phyloP scores from a whole-genome alignment of 2,113 vertebrate genomes.

The Carassius auratus region DNA sequence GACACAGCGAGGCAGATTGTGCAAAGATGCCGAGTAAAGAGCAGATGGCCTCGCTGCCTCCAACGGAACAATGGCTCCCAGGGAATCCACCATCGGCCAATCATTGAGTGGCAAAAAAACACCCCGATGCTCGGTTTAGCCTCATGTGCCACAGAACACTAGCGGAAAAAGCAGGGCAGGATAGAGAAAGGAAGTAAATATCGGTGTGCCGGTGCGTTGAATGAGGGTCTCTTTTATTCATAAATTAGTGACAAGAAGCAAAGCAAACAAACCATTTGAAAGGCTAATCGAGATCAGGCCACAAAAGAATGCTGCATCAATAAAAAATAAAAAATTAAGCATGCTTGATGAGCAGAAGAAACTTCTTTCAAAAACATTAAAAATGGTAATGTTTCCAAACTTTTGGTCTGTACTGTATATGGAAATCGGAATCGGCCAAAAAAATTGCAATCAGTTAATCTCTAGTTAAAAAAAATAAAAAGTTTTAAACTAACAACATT shows the following conservation, averaged over 20 bases:
- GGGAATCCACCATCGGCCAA: conserved; percentile 43
- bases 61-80: conserved; percentile 45
- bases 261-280: not conserved
- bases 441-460: too few species aligned
- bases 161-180: conserved; percentile 16
- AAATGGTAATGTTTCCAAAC: too few species aligned
- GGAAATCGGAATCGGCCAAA: too few species aligned
- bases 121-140: conserved; percentile 36
- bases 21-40: conserved; percentile 33
- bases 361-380: too few species aligned
- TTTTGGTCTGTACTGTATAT: too few species aligned
- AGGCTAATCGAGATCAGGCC: not conserved
- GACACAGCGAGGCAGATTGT: conserved; percentile 34
- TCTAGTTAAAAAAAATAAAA: too few species aligned
- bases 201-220: not conserved
- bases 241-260: not conserved
- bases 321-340: too few species aligned
- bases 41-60: conserved; percentile 54
- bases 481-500: too few species aligned
- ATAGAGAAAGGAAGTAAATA: not conserved
- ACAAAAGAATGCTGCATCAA: not conserved
- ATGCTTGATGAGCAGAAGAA: too few species aligned
- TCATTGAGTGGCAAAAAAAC: not conserved
- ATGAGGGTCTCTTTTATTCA: not conserved
- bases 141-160: not conserved